These are phyloP conservation scores for Pterostichus madidus DNA, from an alignment of 2,888 invertebrate genomes.

Conservation along the genomic window DNA sequence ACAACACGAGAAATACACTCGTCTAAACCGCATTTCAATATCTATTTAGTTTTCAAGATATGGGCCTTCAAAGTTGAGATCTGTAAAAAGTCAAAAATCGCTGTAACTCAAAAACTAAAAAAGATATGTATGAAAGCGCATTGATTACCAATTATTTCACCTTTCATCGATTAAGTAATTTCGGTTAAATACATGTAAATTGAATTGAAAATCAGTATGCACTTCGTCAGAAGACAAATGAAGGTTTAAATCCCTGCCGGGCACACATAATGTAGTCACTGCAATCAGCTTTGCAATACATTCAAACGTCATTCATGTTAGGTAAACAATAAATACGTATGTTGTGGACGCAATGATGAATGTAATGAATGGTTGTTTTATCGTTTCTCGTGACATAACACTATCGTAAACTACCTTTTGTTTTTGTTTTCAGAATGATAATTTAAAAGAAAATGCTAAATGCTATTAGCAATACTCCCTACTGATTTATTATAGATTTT, in stretches of 20 bases:
- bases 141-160: neutral
- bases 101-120: too few relatives aligned
- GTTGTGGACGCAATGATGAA: slow-evolving; percentile 37
- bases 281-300: slow-evolving; percentile 34
- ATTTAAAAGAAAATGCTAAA: too few relatives aligned
- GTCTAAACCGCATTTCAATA: too few relatives aligned
- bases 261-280: slow-evolving; percentile 40
- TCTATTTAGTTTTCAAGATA: too few relatives aligned
- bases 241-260: slow-evolving; percentile 13
- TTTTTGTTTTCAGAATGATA: too few relatives aligned
- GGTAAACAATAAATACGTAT: slow-evolving; percentile 35
- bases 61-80: too few relatives aligned
- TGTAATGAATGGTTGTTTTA: slow-evolving; percentile 39
- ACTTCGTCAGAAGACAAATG: slow-evolving; percentile 1
- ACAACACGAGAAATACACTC: too few relatives aligned
- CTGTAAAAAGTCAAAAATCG: too few relatives aligned
- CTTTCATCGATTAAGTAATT: slow-evolving; percentile 2
- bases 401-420: slow-evolving; percentile 29
- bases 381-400: slow-evolving; percentile 26
- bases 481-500: too few relatives aligned
- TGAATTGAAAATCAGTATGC: slow-evolving; percentile 9
- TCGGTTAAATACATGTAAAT: slow-evolving; percentile 34
- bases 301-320: slow-evolving; percentile 20
- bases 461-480: too few relatives aligned
- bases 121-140: neutral